Evolutionary conservation across 2,888 invertebrate genomes (phyloP).

Genomic region (Tuta absoluta): DNA sequence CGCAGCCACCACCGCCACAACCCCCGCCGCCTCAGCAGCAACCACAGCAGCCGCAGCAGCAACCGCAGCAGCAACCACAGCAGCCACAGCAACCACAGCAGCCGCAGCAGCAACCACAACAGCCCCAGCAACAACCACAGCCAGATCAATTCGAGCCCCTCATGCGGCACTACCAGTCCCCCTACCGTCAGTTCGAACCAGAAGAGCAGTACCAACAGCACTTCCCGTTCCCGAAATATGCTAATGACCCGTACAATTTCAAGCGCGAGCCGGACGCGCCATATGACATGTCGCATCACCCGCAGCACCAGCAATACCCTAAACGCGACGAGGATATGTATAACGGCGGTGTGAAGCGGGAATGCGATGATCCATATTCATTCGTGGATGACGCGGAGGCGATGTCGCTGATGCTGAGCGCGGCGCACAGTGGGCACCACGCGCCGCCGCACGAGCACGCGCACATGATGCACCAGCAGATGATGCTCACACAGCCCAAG

Average conservation of each 20-base stretch:
- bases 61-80: constrained; percentile 46
- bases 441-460: constrained; percentile 64
- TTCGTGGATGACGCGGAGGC: constrained; percentile 89
- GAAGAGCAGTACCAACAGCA: constrained; percentile 66
- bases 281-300: constrained; percentile 69
- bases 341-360: constrained; percentile 78
- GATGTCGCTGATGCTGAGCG: constrained; percentile 80
- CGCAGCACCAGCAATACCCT: constrained; percentile 37
- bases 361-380: constrained; percentile 90
- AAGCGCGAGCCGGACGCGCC: constrained; percentile 71
- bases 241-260: constrained; percentile 65
- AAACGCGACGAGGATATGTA: constrained; percentile 71
- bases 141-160: constrained; percentile 47
- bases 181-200: constrained; percentile 54
- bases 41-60: constrained; percentile 26
- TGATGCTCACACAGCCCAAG: constrained; percentile 84
- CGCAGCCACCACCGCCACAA: constrained; percentile 48
- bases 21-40: constrained; percentile 35
- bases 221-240: constrained; percentile 69
- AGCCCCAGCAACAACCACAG: constrained; percentile 43
- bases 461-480: constrained; percentile 69
- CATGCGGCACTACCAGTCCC: constrained; percentile 47
- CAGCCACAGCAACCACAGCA: constrained; percentile 39
- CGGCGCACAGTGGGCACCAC: constrained; percentile 54
- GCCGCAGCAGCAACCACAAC: constrained; percentile 23